Evolutionary conservation across 1,140 invertebrate genomes (phyloP).

Genomic region (Gonatopus flavifemur): DNA sequence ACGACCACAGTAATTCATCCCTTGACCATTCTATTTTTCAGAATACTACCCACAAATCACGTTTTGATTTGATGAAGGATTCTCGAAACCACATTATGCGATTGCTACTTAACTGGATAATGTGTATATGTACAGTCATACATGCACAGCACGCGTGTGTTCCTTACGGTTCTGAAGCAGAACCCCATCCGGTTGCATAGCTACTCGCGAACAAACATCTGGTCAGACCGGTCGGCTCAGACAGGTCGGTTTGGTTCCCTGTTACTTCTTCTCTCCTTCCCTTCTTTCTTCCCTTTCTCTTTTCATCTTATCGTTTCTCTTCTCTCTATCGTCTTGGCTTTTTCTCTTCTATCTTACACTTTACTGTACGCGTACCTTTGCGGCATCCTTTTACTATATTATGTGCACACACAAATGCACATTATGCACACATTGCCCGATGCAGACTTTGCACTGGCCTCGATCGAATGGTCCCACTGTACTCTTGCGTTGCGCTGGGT

Average conservation of each 20-base stretch:
- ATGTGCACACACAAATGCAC: no score
- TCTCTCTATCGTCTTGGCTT: not conserved
- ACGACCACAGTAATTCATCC: no score
- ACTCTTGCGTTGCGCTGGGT: no score
- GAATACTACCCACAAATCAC: no score
- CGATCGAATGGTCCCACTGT: no score
- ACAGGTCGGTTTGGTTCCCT: slow-evolving; percentile 32
- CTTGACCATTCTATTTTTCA: no score
- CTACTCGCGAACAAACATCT: slow-evolving; percentile 39
- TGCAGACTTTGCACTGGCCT: no score
- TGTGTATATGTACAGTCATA: not conserved
- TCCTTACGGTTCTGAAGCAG: slow-evolving; percentile 37
- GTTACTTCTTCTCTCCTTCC: slow-evolving; percentile 13
- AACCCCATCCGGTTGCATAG: slow-evolving; percentile 33
- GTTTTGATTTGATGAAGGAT: no score
- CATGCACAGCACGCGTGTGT: slow-evolving; percentile 5
- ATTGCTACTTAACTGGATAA: no score
- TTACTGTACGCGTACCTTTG: slow-evolving; percentile 11
- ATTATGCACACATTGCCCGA: no score
- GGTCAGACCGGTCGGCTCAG: slow-evolving; percentile 45
- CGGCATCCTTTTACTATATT: no score
- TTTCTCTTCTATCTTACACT: not conserved
- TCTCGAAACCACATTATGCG: no score
- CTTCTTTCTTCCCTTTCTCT: not conserved
- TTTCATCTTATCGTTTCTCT: not conserved